Evolutionary conservation across 2,888 invertebrate species (phyloP).

Genomic region (Apodemia mormo): DNA sequence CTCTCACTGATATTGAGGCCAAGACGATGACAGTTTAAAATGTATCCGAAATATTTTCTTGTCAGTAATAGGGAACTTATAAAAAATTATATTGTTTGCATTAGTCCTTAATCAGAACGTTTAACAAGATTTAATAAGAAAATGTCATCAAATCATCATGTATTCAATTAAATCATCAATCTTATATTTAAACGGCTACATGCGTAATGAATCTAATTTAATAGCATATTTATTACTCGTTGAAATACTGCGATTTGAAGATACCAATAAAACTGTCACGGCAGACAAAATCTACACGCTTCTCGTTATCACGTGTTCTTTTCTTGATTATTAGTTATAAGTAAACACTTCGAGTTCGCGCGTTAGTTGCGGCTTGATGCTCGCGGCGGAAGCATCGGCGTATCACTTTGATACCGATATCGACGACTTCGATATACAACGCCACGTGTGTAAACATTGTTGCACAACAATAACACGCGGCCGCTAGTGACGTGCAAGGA

Average conservation of each 20-base stretch:
- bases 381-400: conserved; percentile 64
- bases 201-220: neutral
- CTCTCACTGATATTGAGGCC: neutral
- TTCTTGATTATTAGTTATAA: conserved; percentile 63
- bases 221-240: neutral
- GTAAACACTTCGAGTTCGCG: conserved; percentile 53
- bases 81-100: neutral
- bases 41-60: neutral
- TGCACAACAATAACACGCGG: conserved; percentile 77
- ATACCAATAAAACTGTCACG: conserved; percentile 55
- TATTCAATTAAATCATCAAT: neutral
- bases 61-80: neutral
- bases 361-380: conserved; percentile 71
- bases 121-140: neutral
- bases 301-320: conserved; percentile 78
- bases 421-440: conserved; percentile 57
- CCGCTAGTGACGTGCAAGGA: conserved; percentile 50
- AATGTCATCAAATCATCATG: neutral
- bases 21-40: neutral
- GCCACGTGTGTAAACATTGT: conserved; percentile 80
- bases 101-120: neutral
- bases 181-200: neutral
- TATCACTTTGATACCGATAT: conserved; percentile 62
- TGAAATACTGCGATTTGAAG: conserved; percentile 7
- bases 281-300: conserved; percentile 58